Evolutionary conservation across 2,113 vertebrate species (phyloP).

Genomic region (Sylvietta virens): DNA sequence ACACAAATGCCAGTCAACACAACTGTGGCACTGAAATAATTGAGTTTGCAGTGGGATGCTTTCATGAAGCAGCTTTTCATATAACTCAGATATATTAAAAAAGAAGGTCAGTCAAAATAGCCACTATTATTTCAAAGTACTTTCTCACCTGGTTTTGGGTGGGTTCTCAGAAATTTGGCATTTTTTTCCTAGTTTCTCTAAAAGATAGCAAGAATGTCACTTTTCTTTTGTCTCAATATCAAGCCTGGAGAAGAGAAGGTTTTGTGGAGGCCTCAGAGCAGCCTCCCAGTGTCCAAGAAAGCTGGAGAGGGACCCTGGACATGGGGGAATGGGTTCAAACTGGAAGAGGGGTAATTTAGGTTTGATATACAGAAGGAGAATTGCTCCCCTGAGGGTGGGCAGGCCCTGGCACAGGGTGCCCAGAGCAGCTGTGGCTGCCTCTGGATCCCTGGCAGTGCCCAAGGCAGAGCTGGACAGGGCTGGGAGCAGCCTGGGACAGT

Average conservation of each 20-base stretch:
- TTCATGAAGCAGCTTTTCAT: neutral
- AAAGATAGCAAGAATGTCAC: neutral
- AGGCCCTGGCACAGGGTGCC: neutral
- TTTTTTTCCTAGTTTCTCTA: neutral
- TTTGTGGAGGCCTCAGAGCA: neutral
- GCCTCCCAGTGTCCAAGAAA: neutral
- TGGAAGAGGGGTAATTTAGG: neutral
- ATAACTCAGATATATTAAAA: neutral
- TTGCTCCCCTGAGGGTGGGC: rapidly evolving
- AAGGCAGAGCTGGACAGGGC: rapidly evolving
- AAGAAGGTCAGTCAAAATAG: neutral
- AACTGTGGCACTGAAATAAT: neutral
- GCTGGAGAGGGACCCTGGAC: neutral
- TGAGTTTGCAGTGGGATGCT: neutral
- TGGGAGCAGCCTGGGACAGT: neutral
- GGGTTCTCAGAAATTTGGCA: neutral
- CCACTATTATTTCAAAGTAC: neutral
- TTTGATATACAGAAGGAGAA: neutral
- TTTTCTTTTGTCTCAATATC: neutral
- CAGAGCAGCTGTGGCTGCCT: neutral
- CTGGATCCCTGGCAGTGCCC: neutral
- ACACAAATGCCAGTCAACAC: neutral
- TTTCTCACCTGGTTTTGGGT: neutral
- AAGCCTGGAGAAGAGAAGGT: neutral
- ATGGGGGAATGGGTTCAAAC: neutral